Percentiles rank a stretch among this genome's conserved stretches.
Conservation (phyloP, 2,888 invertebrate species). For the Coronaproctus castanopsis region DNA sequence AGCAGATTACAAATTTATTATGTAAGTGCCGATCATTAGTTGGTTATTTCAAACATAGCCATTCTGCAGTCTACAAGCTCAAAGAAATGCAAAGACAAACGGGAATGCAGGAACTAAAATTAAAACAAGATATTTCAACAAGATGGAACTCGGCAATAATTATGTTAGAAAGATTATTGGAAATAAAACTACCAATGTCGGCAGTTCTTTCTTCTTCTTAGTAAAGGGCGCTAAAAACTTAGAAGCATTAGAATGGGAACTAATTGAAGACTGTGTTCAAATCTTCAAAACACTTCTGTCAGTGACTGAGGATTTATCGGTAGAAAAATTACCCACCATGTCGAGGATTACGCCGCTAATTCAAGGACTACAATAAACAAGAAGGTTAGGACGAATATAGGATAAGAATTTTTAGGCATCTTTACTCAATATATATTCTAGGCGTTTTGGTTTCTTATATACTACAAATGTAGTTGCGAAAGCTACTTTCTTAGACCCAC, state of each 20-base stretch:
- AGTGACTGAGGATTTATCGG: not conserved
- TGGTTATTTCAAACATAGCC: conserved; percentile 21
- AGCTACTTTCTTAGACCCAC: not conserved
- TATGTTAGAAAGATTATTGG: conserved; percentile 19
- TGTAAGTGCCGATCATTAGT: conserved; percentile 20
- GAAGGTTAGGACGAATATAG: not conserved
- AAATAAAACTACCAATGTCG: conserved; percentile 18
- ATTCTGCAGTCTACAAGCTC: conserved; percentile 17
- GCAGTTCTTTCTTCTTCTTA: conserved; percentile 16
- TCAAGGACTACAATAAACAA: not conserved
- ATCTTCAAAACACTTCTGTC: conserved; percentile 1
- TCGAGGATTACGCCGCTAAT: not conserved
- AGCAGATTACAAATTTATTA: conserved; percentile 2
- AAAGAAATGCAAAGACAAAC: conserved; percentile 19
- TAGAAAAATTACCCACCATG: not conserved
- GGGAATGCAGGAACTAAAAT: conserved; percentile 12
- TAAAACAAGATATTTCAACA: conserved; percentile 22
- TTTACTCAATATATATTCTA: not conserved
- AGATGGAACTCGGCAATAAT: conserved; percentile 20
- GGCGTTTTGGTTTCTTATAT: not conserved
- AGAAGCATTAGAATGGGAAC: conserved; percentile 16
- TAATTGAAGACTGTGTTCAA: conserved; percentile 15
- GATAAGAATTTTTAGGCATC: not conserved
- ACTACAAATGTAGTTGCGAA: not conserved
- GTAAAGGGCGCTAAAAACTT: not conserved